A percentile compares a stretch with the other conserved stretches of the same genome.
These are phyloP conservation scores for Lutjanus argentimaculatus DNA, from an alignment of 2,797 vertebrate species.

Conservation along the genomic window DNA sequence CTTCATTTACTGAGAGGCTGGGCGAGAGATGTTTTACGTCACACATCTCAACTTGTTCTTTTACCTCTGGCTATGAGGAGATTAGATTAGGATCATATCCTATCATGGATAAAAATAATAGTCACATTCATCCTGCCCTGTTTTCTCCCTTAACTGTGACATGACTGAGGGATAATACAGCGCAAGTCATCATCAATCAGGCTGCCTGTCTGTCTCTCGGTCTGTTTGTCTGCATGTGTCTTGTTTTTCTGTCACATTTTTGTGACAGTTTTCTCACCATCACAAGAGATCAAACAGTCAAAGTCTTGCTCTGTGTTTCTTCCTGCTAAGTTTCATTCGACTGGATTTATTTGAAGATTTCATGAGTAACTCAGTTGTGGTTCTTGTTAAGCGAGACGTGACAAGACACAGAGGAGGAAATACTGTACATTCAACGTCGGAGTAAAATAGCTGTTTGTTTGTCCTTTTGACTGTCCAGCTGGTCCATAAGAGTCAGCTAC, in stretches of 20 bases:
- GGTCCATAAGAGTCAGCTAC: constrained; percentile 36
- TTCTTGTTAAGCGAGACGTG: background rate
- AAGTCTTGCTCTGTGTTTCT: constrained; percentile 4
- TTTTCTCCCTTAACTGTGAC: constrained; percentile 44
- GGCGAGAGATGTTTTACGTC: constrained; percentile 52
- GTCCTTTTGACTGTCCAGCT: constrained; percentile 54
- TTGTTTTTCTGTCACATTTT: constrained; percentile 18
- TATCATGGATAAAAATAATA: constrained; percentile 55
- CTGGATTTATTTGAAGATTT: constrained; percentile 14
- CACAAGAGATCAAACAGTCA: constrained; percentile 3
- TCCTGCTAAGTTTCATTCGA: background rate
- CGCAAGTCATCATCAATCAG: constrained; percentile 39
- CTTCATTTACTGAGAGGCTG: constrained; percentile 15
- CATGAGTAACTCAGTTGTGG: background rate
- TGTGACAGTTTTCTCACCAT: constrained; percentile 7
- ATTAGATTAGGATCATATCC: constrained; percentile 71
- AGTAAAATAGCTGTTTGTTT: constrained; percentile 21
- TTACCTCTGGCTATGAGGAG: constrained; percentile 69
- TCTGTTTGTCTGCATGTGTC: constrained; percentile 12
- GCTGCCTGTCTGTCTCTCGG: constrained; percentile 24
- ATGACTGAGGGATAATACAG: constrained; percentile 28
- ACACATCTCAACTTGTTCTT: constrained; percentile 47
- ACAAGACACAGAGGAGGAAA: background rate
- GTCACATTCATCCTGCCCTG: constrained; percentile 56
- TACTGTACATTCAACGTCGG: background rate